Evolutionary conservation across 2,888 invertebrate genomes (phyloP), one percentile per base, ranked within the genome.

Genomic region (Torymus auratus): DNA sequence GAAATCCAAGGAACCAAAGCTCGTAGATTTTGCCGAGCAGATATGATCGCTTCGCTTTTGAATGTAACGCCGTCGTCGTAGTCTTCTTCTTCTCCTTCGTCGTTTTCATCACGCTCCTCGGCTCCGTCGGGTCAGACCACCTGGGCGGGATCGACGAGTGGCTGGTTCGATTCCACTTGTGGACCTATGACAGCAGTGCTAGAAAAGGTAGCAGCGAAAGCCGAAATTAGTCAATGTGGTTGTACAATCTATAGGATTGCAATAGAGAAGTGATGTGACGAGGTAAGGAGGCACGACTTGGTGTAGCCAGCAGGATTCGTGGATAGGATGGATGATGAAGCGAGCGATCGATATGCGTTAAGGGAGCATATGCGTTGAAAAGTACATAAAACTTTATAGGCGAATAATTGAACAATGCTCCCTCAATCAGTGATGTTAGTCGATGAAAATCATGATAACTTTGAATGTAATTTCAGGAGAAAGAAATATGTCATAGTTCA

Each of bases 141-240:
- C 55, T 75, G 70, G 74, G 74, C 68, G 11, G 86, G 84, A 82
- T 88, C 86, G 87, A 91, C 87, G 83, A 90, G 84, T 69, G 90
- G 91, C 83, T 90, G 86, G 81, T 87, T 88, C 78, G 86, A 88
- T 64, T 91, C 90, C 82, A 88, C 85, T 76, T 88, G 84, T 83
- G 89, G 87, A 84, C 89, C 88, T 89, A 90, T 85, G 86, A 91
- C 88, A 88, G 91, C 90, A 87, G 90, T 89, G 88, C 91, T 91
- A 88, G 84, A 89, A 86, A 85, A 86, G 41, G 83, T 17, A 71
- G 60, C 14, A 7, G 20, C 23, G 52, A 64, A 28, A 62, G 52
- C 12, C 20, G 67, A 12, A 60, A 13, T 80, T 78, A 81, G 17
- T 67, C 11, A 41, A 41, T 41, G 1, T 41, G 53, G 0, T 28